Base-by-base conservation (phyloP, 2,797 vertebrate species). In the Naso thynnoides region DNA sequence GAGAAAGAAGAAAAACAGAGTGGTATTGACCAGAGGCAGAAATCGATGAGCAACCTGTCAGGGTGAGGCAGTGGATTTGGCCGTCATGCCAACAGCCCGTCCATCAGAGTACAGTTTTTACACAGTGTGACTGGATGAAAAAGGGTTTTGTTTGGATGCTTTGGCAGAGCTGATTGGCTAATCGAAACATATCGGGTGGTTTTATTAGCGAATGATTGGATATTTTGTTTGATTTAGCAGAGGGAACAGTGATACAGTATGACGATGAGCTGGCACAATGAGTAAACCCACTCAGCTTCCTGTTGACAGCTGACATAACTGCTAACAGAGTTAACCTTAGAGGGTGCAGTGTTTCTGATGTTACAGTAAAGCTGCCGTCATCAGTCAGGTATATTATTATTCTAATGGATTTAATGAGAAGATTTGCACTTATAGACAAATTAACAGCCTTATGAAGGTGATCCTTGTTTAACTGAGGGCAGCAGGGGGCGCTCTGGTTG, bases 31-130 rank as follows among this genome's bases (percentile, higher is more conserved):
- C 64, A 36, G 61, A 70, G 59, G 64, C 65, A 60, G 42, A 53
- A 49, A 88, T 87, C 61, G 16, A 82, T 85, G 61, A 47, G 55
- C 59, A 15, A n/a, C 67, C 60, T 73, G 81, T 86, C 71, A 68
- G 76, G 69, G 67, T 65, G 63, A 82, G 39, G 44, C 57, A 27
- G 77, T 54, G 76, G 77, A 78, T 76, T 70, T 65, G 78, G 48
- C 61, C n/a, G 77, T 72, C 75, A 58, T 33, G 16, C n/a, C 45
- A 47, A 79, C 74, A 42, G 50, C 42, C 23, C 6, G 47, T 75
- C 45, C 8, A 8, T 66, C 55, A 1, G 42, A 56, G n/a, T 26
- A 38, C 47, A 70, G 38, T 82, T 81, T 67, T 87, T 73, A 73
- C 53, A 26, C 48, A 67, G 57, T 27, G 23, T 52, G 64, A 70